These are phyloP conservation scores for Drosophila pseudotalamancana DNA, from an alignment of 2,888 invertebrate species.

Conservation along the genomic window DNA sequence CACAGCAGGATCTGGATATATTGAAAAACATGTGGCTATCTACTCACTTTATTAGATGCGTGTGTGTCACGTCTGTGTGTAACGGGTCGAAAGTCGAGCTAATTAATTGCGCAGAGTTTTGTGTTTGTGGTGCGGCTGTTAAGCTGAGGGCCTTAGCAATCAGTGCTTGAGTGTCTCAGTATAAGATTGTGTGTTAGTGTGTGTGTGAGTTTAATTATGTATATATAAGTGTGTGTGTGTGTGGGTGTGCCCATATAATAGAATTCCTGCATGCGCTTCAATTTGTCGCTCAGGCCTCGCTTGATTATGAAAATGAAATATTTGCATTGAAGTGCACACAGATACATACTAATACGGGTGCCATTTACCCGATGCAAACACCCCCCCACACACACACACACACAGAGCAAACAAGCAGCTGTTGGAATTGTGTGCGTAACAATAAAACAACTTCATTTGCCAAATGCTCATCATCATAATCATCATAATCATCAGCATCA, in stretches of 20 bases:
- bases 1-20: too few species aligned
- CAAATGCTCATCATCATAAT: slow-evolving; percentile 27
- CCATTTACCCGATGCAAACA: slow-evolving; percentile 8
- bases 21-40: background rate
- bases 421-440: slow-evolving; percentile 26
- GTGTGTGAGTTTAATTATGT: slow-evolving; percentile 17
- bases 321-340: slow-evolving; percentile 52
- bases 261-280: slow-evolving; percentile 29
- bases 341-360: slow-evolving; percentile 11
- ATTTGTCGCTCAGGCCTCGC: slow-evolving; percentile 38
- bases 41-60: background rate
- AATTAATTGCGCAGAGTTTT: slow-evolving; percentile 40
- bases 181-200: slow-evolving; percentile 10
- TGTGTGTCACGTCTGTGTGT: background rate
- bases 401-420: slow-evolving; percentile 18
- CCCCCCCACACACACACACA: slow-evolving; percentile 8
- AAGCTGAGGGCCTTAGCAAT: slow-evolving; percentile 25
- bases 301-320: slow-evolving; percentile 68
- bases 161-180: slow-evolving; percentile 20
- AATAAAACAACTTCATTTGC: slow-evolving; percentile 50
- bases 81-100: slow-evolving; percentile 11
- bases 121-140: slow-evolving; percentile 38
- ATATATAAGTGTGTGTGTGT: background rate
- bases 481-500: slow-evolving; percentile 2
- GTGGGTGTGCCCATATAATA: slow-evolving; percentile 5